Conservation (phyloP, 2,113 vertebrate genomes). For the Pao palembangensis region DNA sequence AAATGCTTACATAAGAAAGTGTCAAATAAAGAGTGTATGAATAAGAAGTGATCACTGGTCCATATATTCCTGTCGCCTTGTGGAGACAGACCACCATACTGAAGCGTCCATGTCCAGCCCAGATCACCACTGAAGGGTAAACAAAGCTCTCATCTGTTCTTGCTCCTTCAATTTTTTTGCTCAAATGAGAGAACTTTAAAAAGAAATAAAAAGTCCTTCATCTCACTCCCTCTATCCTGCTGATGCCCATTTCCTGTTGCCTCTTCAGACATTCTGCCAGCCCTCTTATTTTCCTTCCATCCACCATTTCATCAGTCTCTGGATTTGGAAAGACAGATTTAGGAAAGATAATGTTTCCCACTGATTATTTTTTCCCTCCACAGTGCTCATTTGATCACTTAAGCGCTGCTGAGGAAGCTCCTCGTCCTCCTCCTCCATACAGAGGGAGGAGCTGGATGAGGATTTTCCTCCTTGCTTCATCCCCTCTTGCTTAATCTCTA, state of each 20-base stretch:
- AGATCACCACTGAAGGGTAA: constrained; percentile 61
- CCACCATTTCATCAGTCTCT: constrained; percentile 27
- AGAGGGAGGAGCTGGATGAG: constrained; percentile 44
- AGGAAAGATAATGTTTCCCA: constrained; percentile 4
- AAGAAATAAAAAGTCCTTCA: constrained; percentile 38
- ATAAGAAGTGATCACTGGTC: constrained; percentile 64
- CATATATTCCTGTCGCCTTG: constrained; percentile 61
- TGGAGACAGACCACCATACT: constrained; percentile 41
- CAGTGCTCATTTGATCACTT: no score
- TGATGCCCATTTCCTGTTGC: constrained; percentile 13
- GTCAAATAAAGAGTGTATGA: constrained; percentile 48
- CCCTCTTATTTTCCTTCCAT: constrained; percentile 9
- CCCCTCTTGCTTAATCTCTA: constrained; percentile 35
- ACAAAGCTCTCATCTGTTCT: constrained; percentile 28
- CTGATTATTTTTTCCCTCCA: neutral
- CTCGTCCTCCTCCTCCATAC: constrained; percentile 39
- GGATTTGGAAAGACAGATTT: constrained; percentile 41
- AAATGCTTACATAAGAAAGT: constrained; percentile 44
- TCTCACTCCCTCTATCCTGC: constrained; percentile 13
- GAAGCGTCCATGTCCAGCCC: constrained; percentile 55
- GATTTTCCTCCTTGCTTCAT: constrained; percentile 14
- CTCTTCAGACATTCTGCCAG: constrained; percentile 25
- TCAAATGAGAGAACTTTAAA: constrained; percentile 56
- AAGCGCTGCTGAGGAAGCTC: neutral
- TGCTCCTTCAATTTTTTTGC: constrained; percentile 64